Percentiles rank a stretch among this genome's conserved stretches.
phyloP scores from a whole-genome alignment of 2,113 vertebrate species.

The Podilymbus podiceps region DNA sequence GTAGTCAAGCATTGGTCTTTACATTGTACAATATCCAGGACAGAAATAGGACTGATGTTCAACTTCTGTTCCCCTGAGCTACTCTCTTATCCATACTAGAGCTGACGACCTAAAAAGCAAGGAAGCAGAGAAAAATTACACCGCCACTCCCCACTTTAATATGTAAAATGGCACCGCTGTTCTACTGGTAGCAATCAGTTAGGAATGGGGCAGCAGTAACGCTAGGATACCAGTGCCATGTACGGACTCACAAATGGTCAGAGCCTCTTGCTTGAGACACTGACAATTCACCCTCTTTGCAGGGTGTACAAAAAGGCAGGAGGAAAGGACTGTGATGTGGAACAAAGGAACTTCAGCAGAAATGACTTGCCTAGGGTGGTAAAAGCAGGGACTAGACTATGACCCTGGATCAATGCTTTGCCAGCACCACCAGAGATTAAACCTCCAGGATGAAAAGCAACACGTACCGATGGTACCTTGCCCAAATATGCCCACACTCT shows the following conservation, averaged over 20 bases:
- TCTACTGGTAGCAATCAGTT: not conserved
- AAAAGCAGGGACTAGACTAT: not conserved
- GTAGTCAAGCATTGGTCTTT: not conserved
- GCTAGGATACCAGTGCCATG: not conserved
- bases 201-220: not conserved
- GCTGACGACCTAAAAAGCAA: not conserved
- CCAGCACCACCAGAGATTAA: not conserved
- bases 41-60: not conserved
- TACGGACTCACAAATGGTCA: not conserved
- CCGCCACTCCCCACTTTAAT: no score
- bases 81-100: not conserved
- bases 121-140: not conserved
- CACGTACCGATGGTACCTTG: not conserved
- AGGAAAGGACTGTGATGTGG: not conserved
- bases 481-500: fast-evolving
- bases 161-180: not conserved
- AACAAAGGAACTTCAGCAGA: not conserved
- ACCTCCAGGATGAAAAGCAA: not conserved
- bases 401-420: not conserved
- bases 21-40: not conserved
- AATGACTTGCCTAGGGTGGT: not conserved
- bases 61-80: not conserved
- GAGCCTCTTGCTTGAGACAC: not conserved
- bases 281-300: not conserved
- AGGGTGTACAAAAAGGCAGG: not conserved